These are phyloP conservation scores for Magallana gigas DNA, from an alignment of 1,140 invertebrate genomes.

Conservation along the genomic window DNA sequence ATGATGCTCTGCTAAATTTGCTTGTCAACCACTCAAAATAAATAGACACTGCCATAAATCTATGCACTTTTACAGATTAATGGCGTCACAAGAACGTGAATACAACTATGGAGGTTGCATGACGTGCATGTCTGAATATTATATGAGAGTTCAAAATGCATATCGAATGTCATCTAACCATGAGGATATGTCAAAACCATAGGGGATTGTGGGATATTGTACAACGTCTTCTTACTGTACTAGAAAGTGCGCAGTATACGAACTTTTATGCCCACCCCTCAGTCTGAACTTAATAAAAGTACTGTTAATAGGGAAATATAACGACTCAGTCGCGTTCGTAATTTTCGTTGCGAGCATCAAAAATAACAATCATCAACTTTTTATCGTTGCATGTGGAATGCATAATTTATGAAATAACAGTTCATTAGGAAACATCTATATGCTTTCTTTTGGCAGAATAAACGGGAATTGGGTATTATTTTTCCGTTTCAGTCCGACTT, in stretches of 20 bases:
- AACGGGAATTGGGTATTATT: not conserved
- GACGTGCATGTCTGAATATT: no score
- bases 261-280: not conserved
- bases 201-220: no score
- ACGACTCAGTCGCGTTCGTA: not conserved
- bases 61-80: no score
- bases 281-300: not conserved
- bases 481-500: not conserved
- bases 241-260: not conserved
- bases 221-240: not conserved
- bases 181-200: no score
- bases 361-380: slow-evolving; percentile 9
- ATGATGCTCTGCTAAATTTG: no score
- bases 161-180: no score
- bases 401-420: not conserved
- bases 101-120: no score
- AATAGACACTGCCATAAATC: no score
- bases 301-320: not conserved
- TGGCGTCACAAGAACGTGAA: no score
- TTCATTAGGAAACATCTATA: slow-evolving; percentile 11
- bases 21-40: no score
- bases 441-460: not conserved
- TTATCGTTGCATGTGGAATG: slow-evolving; percentile 15
- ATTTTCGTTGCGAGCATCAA: not conserved
- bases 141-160: no score